Base-by-base conservation (phyloP, 2,888 invertebrate species). In the Drosophila ezoana region DNA sequence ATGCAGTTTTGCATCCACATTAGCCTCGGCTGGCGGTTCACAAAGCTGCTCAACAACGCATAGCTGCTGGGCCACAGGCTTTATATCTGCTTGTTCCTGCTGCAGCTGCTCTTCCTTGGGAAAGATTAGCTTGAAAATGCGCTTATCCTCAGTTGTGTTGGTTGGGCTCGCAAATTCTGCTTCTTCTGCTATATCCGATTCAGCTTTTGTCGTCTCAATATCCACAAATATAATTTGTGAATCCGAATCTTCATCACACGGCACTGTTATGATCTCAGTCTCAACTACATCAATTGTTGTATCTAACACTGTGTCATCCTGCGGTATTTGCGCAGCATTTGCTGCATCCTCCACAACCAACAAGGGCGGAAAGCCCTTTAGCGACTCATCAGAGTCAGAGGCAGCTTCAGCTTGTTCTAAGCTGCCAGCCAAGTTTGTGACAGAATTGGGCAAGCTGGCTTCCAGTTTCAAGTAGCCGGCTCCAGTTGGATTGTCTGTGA, bases 161-260 rank as follows among this genome's bases (percentile, higher is more conserved):
- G 6, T 11, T 3, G 38, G 38, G 1, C n/a, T 16, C 0, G 23
- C 44, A 23, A 3, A 14, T 41, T 32, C 51, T 2, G 8, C 14
- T 8, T 33, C n/a, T 20, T 35, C 44, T 3, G 6, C 40, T 2
- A 18, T 23, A n/a, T 59, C 45, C 1, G 35, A 32, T 44, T 11
- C 44, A 8, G 9, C 51, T 23, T 52, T 44, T 1, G 38, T 44
- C 6, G 68, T 45, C 45, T 76, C 58, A 8, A 76, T 72, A 16
- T 76, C 69, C 9, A 76, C 45, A 37, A 76, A 72, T 28, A 76
- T 76, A 13, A 76, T 76, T 28, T 72, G 72, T 0, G 76, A 76
- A 57, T 69, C 60, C 1, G 72, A 76, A 11, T 76, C 76, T 4
- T 64, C 69, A 13, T 58, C 56, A 5, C 66, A 57, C 37, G 58